A percentile compares a stretch with the other conserved stretches of the same genome.
Evolutionary conservation across 30 jellyfish, hydroid and myxozoan genomes (phyloP).

Genomic region (Calvadosia cruxmelitensis): DNA sequence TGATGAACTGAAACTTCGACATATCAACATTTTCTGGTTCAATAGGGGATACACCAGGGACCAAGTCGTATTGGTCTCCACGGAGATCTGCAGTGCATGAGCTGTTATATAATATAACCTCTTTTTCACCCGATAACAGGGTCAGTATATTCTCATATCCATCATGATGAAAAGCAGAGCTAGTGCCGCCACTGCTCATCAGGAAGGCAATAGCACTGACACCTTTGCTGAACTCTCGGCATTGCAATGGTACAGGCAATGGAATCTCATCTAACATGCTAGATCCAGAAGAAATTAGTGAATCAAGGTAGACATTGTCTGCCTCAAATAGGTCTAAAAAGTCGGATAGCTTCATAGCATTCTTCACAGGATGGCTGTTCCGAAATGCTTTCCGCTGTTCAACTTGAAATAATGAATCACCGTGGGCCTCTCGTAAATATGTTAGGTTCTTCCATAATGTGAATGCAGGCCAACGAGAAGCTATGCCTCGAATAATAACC

Average conservation of each 20-base stretch:
- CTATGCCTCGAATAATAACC: constrained; percentile 24
- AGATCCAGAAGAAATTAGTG: constrained; percentile 16
- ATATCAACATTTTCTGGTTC: constrained; percentile 32
- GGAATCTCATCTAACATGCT: constrained; percentile 29
- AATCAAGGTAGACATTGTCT: constrained; percentile 13
- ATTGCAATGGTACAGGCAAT: constrained; percentile 55
- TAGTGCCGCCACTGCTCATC: constrained; percentile 54
- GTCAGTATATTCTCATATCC: constrained; percentile 43
- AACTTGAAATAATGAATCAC: constrained; percentile 5
- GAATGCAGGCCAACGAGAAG: constrained; percentile 39
- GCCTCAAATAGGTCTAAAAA: constrained; percentile 9
- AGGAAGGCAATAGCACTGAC: constrained; percentile 22
- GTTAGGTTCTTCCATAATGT: constrained; percentile 21
- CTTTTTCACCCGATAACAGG: constrained; percentile 26
- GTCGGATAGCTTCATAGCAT: constrained; percentile 5
- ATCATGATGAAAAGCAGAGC: constrained; percentile 64
- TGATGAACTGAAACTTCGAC: neutral
- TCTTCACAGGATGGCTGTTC: constrained; percentile 20
- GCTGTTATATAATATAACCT: constrained; percentile 31
- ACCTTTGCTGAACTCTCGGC: constrained; percentile 28
- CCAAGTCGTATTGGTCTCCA: constrained; percentile 28
- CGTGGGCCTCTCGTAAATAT: constrained; percentile 5
- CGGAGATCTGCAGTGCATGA: constrained; percentile 20
- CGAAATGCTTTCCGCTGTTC: neutral
- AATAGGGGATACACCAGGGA: constrained; percentile 39